Evolutionary conservation across 2,113 vertebrate genomes (phyloP).

Genomic region (Panthera leo): DNA sequence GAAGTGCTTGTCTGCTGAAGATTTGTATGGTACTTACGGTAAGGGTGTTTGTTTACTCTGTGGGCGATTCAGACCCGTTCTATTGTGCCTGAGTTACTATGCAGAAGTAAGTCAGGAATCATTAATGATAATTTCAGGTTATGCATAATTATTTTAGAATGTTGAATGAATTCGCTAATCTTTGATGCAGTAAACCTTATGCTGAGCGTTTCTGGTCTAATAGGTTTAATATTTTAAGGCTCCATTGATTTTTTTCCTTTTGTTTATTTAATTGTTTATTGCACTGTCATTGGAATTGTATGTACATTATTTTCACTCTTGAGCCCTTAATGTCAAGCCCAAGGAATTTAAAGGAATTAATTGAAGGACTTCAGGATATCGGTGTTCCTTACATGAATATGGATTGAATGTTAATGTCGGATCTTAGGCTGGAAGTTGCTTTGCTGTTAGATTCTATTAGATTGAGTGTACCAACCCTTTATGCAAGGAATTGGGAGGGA

Average conservation of each 20-base stretch:
- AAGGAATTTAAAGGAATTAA: constrained; percentile 1
- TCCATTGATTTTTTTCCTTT: background rate
- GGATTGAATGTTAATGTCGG: constrained; percentile 16
- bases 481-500: background rate
- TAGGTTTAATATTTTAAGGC: constrained; percentile 1
- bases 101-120: background rate
- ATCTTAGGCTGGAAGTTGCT: background rate
- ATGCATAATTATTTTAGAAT: background rate
- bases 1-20: background rate
- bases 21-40: background rate
- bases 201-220: background rate
- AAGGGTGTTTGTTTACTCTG: background rate
- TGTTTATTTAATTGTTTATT: constrained; percentile 37
- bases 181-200: background rate
- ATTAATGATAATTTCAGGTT: background rate
- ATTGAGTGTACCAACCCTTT: background rate
- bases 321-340: background rate
- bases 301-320: background rate
- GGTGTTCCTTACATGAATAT: background rate
- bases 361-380: background rate
- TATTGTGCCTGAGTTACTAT: background rate
- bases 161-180: constrained; percentile 1
- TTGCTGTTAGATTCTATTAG: constrained; percentile 26
- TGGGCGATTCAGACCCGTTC: background rate
- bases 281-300: background rate